Evolutionary conservation across 2,888 invertebrate genomes (phyloP).

Genomic region (Pilophorus perplexus): DNA sequence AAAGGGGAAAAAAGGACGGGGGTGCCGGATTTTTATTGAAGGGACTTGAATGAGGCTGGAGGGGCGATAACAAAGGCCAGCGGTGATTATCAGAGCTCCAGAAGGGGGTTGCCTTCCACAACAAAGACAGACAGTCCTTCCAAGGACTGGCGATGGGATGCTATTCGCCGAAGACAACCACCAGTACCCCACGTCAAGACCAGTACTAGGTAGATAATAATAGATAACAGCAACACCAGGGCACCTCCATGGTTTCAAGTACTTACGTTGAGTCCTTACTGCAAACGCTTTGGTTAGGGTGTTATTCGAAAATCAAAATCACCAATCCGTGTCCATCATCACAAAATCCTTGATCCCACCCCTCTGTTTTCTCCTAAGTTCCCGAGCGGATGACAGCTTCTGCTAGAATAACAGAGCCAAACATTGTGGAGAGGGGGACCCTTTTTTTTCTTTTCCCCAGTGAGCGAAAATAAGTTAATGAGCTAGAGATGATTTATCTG

Average conservation of each 20-base stretch:
- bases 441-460: slow-evolving; percentile 10
- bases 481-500: slow-evolving; percentile 35
- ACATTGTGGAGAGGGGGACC: slow-evolving; percentile 6
- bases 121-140: too few species aligned
- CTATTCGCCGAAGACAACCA: too few species aligned
- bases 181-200: too few species aligned
- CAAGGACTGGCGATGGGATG: too few species aligned
- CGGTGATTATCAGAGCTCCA: slow-evolving; percentile 36
- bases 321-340: too few species aligned
- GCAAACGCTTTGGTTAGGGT: too few species aligned
- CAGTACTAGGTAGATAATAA: too few species aligned
- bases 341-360: too few species aligned
- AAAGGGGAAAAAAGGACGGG: background rate
- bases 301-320: too few species aligned
- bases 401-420: slow-evolving; percentile 20
- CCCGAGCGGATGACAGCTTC: slow-evolving; percentile 22
- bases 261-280: too few species aligned
- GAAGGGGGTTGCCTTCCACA: slow-evolving; percentile 17
- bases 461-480: slow-evolving; percentile 33
- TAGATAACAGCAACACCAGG: too few species aligned
- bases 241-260: too few species aligned
- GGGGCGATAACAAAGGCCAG: slow-evolving; percentile 38
- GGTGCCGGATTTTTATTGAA: slow-evolving; percentile 34
- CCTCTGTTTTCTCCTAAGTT: slow-evolving; percentile 11
- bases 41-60: slow-evolving; percentile 32